These are phyloP conservation scores for Melipona quadrifasciata DNA, from an alignment of 1,140 invertebrate species.

Conservation along the genomic window DNA sequence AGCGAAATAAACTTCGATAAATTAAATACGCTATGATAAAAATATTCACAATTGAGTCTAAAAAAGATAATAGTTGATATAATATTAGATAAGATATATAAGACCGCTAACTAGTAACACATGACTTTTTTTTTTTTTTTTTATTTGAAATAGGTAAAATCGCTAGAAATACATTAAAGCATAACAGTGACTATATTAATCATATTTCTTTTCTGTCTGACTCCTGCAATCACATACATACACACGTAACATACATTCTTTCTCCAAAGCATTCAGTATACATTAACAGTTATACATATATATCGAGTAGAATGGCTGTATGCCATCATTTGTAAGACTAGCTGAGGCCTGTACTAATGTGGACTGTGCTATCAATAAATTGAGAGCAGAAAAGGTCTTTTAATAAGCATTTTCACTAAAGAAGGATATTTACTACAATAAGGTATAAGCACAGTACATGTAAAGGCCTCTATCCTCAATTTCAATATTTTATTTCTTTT, in stretches of 20 bases:
- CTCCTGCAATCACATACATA: constrained; percentile 43
- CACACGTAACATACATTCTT: constrained; percentile 44
- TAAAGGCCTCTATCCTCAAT: constrained; percentile 72
- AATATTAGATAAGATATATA: constrained; percentile 64
- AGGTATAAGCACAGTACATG: constrained; percentile 68
- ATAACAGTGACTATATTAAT: constrained; percentile 77
- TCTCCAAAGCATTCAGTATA: constrained; percentile 58
- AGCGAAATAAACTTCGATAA: constrained; percentile 38
- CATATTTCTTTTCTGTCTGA: constrained; percentile 65
- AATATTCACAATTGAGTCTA: constrained; percentile 36
- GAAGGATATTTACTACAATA: constrained; percentile 51
- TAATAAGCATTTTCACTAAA: constrained; percentile 56
- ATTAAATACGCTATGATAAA: constrained; percentile 33
- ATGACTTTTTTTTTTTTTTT: constrained; percentile 63
- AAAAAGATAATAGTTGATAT: constrained; percentile 56
- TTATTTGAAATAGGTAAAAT: constrained; percentile 74
- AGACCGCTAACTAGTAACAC: constrained; percentile 72
- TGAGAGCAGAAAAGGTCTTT: constrained; percentile 49
- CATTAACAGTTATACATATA: constrained; percentile 72
- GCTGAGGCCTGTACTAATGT: constrained; percentile 75
- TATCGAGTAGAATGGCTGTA: constrained; percentile 68
- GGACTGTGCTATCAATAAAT: constrained; percentile 59
- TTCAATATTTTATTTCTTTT: constrained; percentile 57
- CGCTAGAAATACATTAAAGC: constrained; percentile 77
- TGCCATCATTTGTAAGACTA: constrained; percentile 75